Evolutionary conservation across 1,140 invertebrate genomes (phyloP).

Genomic region (Drosophila asahinai): DNA sequence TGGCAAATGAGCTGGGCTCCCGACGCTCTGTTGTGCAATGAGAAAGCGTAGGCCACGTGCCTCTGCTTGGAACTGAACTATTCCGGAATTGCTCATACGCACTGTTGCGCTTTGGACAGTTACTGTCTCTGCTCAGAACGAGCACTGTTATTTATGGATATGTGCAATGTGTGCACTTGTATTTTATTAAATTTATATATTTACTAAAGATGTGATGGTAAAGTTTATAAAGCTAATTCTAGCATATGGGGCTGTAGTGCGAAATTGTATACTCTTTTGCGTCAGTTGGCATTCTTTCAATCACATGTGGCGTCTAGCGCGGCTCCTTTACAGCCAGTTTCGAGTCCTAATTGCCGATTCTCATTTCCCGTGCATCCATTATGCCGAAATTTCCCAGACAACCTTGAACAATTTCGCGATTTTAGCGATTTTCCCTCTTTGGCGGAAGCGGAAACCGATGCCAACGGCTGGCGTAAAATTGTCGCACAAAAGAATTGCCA

Average conservation of each 20-base stretch:
- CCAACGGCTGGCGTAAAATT: background rate
- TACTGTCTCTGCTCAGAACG: background rate
- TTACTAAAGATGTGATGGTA: no score
- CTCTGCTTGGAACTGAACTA: constrained; percentile 6
- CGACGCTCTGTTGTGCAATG: no score
- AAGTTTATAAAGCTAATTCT: no score
- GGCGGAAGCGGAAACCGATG: constrained; percentile 5
- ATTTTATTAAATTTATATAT: no score
- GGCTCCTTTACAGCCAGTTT: no score
- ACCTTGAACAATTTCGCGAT: background rate
- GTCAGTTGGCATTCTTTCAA: background rate
- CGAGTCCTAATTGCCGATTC: constrained; percentile 28
- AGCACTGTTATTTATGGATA: no score
- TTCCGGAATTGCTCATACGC: constrained; percentile 45
- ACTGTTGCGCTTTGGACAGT: constrained; percentile 27
- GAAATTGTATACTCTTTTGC: background rate
- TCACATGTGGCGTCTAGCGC: no score
- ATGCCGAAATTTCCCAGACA: background rate
- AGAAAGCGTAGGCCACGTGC: constrained; percentile 1
- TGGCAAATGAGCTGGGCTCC: constrained; percentile 13
- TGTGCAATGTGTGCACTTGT: no score
- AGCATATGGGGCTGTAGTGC: no score
- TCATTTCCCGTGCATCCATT: constrained; percentile 14
- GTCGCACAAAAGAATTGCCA: constrained; percentile 9
- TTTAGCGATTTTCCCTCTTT: constrained; percentile 3